Base-by-base conservation (phyloP, 35 echinoderm and acorn worm species). In the Patiria miniata region DNA sequence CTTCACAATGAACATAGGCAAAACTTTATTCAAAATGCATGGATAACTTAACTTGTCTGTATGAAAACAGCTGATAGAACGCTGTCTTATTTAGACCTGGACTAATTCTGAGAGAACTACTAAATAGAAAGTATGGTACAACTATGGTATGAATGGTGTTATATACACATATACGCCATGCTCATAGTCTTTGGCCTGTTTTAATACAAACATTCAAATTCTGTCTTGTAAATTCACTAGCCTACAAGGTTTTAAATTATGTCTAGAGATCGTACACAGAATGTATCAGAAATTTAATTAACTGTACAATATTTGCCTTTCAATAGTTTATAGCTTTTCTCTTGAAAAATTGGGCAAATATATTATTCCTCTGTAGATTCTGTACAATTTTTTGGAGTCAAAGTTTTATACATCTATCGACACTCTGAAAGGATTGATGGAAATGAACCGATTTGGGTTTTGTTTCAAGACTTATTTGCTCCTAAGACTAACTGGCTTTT, bases 91-190 rank as follows among this genome's bases (percentile, higher is more conserved):
- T 32, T 32, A 73, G 65, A 73, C 34, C 65, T 34, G 34, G 29
- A 73, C 65, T 73, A 73, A 73, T n/a, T n/a, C n/a, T n/a, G 65
- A 73, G 34, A 73, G 21, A 73, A 73, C 65, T 73, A 73, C 65
- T 22, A n/a, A 14, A 36, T 32, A 73, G 26, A 36, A 73, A 73
- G 26, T 73, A 34, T 36, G 23, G 26, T 73, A 73, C 65, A 73
- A 73, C 26, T 73, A n/a, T n/a, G 65, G 65, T 28, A 18, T 32
- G 4, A 47, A 47, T 47, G 12, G 42, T 47, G 42, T 47, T 47
- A 47, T 47, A 47, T 47, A 47, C 42, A 47, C 26, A 30, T 73
- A 73, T 36, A 73, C 65, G 26, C 65, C 65, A 28, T 73, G 65
- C 65, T 73, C 34, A 34, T 73, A 73, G 10, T 73, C 65, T 73